A percentile compares a stretch with the other conserved stretches of the same genome.
phyloP scores from a whole-genome alignment of 2,113 vertebrate species.

The Silurus meridionalis region DNA sequence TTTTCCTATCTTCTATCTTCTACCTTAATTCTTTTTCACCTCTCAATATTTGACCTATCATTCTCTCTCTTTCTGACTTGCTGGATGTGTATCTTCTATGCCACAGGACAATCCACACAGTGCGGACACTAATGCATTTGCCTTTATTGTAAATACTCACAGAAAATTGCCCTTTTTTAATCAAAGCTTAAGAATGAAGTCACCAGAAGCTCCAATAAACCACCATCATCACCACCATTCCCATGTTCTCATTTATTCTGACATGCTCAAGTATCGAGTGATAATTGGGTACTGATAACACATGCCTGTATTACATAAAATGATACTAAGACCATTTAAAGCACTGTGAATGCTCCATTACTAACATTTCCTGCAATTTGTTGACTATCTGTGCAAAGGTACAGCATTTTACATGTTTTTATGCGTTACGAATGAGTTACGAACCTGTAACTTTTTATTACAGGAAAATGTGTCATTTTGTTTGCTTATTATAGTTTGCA shows the following conservation, averaged over 20 bases:
- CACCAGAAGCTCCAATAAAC: not conserved
- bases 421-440: not conserved
- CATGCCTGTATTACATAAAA: not conserved
- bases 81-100: not conserved
- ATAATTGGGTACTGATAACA: not conserved
- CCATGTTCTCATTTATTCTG: not conserved
- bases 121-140: not conserved
- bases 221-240: not conserved
- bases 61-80: constrained; percentile 12
- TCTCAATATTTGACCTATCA: not conserved
- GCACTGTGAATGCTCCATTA: not conserved
- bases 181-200: not conserved
- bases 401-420: not conserved
- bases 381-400: too few relatives aligned
- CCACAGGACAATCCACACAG: not conserved
- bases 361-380: not conserved
- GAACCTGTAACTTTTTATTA: not conserved
- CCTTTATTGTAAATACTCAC: not conserved
- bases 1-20: constrained; percentile 30
- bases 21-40: not conserved
- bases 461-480: not conserved
- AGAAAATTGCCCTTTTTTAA: not conserved
- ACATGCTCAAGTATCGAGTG: not conserved
- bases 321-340: too few relatives aligned
- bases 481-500: not conserved